Base-by-base conservation (phyloP, 2,113 vertebrate species). In the Nematolebias whitei region DNA sequence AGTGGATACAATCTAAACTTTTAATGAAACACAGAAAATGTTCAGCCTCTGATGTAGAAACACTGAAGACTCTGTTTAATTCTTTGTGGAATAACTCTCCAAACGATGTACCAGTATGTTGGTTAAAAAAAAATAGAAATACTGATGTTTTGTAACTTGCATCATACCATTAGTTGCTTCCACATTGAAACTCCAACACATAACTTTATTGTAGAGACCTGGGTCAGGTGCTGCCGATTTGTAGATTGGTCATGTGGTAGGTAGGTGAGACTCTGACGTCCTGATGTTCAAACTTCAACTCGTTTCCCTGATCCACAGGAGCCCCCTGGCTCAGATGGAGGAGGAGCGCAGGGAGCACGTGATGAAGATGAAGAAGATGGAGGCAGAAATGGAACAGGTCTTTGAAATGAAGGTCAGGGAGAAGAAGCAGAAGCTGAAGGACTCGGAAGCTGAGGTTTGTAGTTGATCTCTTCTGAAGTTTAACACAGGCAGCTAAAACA, bases 351-450 rank as follows among this genome's bases (percentile, higher is more conserved):
- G 91, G 49, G 93, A 94, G 58, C 93, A 94, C 0, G 92, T 94
- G 66, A 91, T 89, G 87, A 94, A 94, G 55, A 94, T 94, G 93
- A 94, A 94, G 83, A 94, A 94, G 84, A 94, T 94, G 93, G 93
- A 94, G 86, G 92, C 88, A 0, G 93, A 94, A 43, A 94, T 94
- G 93, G 93, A 94, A 24, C 93, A 94, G n/a, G 93, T 94, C 44
- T 94, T 94, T 77, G 93, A 94, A 57, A 93, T 94, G 92, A 94
- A 94, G 79, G 93, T 94, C 1, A 94, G 93, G 73, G 93, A 94
- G 83, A 94, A 94, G 85, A 93, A 92, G 80, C 93, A 94, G 79
- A 94, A 94, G 63, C 90, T 94, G 83, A 94, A 93, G 87, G 93
- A 94, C 63, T 94, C 93, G 0, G 93, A 94, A 72, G 92, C 92